phyloP scores from a whole-genome alignment of 2,888 invertebrate species.

The Scelioninae gen. 1 region DNA sequence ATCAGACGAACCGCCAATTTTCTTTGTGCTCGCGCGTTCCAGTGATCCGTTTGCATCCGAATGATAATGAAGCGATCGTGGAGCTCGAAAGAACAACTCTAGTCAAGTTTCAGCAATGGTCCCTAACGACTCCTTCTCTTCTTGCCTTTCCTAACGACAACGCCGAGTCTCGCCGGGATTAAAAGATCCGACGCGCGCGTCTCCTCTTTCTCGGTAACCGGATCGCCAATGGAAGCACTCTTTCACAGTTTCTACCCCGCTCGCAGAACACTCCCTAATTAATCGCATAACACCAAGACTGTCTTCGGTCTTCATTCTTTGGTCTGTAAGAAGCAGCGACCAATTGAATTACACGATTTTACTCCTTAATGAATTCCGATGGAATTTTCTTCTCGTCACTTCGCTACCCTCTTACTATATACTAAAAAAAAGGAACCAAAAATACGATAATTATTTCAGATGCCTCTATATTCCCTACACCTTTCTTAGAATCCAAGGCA shows the following conservation, averaged over 20 bases:
- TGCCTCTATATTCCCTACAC: no score
- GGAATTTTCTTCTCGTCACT: no score
- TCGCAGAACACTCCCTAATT: conserved; percentile 63
- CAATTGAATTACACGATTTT: no score
- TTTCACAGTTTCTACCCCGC: conserved; percentile 44
- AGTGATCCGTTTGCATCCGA: conserved; percentile 6
- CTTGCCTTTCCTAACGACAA: conserved; percentile 54
- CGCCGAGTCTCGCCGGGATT: conserved; percentile 64
- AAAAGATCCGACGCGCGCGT: conserved; percentile 70
- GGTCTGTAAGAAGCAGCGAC: no score
- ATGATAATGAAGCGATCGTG: conserved; percentile 56
- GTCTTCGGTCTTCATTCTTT: conserved; percentile 8
- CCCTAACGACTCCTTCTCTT: conserved; percentile 72
- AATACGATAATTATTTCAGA: no score
- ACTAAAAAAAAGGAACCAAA: no score
- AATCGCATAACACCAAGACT: conserved; percentile 62
- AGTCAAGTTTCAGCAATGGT: conserved; percentile 57
- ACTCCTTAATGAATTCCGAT: no score
- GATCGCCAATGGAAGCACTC: conserved; percentile 62
- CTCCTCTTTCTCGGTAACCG: conserved; percentile 71
- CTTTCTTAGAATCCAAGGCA: no score
- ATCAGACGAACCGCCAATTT: conserved; percentile 32
- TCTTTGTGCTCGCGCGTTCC: conserved; percentile 27
- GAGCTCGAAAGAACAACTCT: conserved; percentile 41
- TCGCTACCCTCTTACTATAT: neutral